Conservation (phyloP, 1,140 invertebrate genomes). For the Galleria mellonella region DNA sequence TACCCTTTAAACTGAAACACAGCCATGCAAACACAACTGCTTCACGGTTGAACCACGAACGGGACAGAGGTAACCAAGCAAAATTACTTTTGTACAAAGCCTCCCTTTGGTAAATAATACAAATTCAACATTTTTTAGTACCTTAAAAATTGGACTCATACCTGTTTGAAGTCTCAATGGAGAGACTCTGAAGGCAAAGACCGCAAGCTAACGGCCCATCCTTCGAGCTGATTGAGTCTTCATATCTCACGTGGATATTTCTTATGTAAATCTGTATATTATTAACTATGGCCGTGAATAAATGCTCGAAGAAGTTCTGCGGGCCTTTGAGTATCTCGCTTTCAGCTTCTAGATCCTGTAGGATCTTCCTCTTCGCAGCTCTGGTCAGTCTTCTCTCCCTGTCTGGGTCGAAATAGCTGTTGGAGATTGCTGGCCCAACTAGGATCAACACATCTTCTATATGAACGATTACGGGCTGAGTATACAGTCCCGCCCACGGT, state of each 20-base stretch:
- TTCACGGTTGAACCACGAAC: too few relatives aligned
- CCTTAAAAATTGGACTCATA: too few relatives aligned
- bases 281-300: slow-evolving; percentile 84
- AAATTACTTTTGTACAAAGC: too few relatives aligned
- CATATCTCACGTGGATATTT: slow-evolving; percentile 89
- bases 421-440: slow-evolving; percentile 82
- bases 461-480: slow-evolving; percentile 79
- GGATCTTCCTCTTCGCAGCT: slow-evolving; percentile 80
- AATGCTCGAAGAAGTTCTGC: slow-evolving; percentile 80
- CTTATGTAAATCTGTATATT: slow-evolving; percentile 87
- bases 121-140: too few relatives aligned
- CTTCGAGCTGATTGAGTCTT: slow-evolving; percentile 82
- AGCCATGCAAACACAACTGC: too few relatives aligned
- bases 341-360: slow-evolving; percentile 72
- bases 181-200: slow-evolving; percentile 85
- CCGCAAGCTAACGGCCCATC: slow-evolving; percentile 83
- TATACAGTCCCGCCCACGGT: slow-evolving; percentile 85
- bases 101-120: too few relatives aligned
- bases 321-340: slow-evolving; percentile 70
- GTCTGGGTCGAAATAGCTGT: slow-evolving; percentile 82
- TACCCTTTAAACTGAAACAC: too few relatives aligned
- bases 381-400: slow-evolving; percentile 82
- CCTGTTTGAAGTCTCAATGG: slow-evolving; percentile 88
- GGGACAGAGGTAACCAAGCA: too few relatives aligned
- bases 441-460: slow-evolving; percentile 86